These are phyloP conservation scores for Panzeria rudis DNA, from an alignment of 2,888 invertebrate species.

Conservation along the genomic window DNA sequence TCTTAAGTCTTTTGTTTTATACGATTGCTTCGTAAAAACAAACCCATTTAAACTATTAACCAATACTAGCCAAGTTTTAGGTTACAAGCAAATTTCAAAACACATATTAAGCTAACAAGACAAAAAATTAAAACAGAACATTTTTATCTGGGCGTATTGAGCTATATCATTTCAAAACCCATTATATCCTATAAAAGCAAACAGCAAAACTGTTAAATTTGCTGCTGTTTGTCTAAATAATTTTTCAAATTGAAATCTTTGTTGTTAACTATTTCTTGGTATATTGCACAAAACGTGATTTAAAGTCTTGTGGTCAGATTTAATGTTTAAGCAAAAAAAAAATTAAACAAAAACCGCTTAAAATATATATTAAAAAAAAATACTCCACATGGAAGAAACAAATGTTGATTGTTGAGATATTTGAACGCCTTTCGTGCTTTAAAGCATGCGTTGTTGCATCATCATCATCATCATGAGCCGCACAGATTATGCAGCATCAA, in stretches of 20 bases:
- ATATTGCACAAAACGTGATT: conserved; percentile 64
- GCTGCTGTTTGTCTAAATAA: conserved; percentile 71
- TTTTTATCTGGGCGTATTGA: conserved; percentile 46
- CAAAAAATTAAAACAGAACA: neutral
- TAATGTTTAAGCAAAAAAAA: conserved; percentile 38
- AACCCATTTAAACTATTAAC: neutral
- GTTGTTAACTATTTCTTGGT: conserved; percentile 4
- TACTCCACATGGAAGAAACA: conserved; percentile 53
- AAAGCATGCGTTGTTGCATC: conserved; percentile 72
- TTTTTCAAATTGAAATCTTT: conserved; percentile 65
- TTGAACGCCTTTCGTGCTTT: conserved; percentile 67
- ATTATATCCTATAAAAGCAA: conserved; percentile 35
- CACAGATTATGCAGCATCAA: conserved; percentile 37
- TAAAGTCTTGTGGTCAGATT: conserved; percentile 69
- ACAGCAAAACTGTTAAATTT: conserved; percentile 42
- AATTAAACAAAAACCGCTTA: neutral
- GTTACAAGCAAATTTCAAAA: conserved; percentile 9
- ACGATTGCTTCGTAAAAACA: neutral
- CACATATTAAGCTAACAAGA: neutral
- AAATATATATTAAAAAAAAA: neutral
- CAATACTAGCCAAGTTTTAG: neutral
- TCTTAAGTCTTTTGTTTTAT: conserved; percentile 31
- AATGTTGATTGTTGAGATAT: conserved; percentile 66
- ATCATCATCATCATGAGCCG: conserved; percentile 43
- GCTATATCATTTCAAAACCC: conserved; percentile 44